These are phyloP conservation scores for Proteles cristata DNA, from an alignment of 2,113 vertebrate species.

Conservation along the genomic window DNA sequence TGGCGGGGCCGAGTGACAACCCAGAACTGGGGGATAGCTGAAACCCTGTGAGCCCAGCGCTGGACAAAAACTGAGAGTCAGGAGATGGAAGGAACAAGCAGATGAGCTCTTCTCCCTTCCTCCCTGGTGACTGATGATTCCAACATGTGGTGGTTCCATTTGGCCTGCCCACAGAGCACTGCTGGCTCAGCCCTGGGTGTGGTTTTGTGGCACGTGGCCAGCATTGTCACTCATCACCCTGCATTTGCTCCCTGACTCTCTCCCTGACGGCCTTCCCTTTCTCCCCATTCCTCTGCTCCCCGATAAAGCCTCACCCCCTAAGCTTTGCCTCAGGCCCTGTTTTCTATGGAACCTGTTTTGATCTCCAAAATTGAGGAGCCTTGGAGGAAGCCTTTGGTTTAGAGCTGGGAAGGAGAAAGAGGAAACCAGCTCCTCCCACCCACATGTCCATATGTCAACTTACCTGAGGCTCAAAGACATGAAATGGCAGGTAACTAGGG, in stretches of 20 bases:
- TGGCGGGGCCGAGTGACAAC: not conserved
- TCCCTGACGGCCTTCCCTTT: not conserved
- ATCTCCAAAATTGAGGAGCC: not conserved
- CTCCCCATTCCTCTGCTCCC: not conserved
- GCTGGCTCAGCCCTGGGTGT: accelerated
- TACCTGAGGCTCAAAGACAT: not conserved
- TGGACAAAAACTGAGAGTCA: not conserved
- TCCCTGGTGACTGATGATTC: not conserved
- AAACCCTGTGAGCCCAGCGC: not conserved
- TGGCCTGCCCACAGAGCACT: not conserved
- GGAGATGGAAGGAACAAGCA: not conserved
- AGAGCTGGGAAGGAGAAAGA: not conserved
- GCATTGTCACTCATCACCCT: accelerated
- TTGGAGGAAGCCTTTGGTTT: not conserved
- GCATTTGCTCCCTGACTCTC: not conserved
- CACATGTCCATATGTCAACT: not conserved
- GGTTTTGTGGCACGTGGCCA: not conserved
- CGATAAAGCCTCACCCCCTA: not conserved
- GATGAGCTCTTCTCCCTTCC: not conserved
- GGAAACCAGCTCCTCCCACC: not conserved
- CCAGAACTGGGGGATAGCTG: not conserved
- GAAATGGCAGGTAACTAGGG: not conserved
- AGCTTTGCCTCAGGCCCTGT: not conserved
- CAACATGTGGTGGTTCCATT: not conserved
- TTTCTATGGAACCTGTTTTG: not conserved